These are phyloP conservation scores for Valencia hispanica DNA, from an alignment of 2,797 vertebrate genomes.

Conservation along the genomic window DNA sequence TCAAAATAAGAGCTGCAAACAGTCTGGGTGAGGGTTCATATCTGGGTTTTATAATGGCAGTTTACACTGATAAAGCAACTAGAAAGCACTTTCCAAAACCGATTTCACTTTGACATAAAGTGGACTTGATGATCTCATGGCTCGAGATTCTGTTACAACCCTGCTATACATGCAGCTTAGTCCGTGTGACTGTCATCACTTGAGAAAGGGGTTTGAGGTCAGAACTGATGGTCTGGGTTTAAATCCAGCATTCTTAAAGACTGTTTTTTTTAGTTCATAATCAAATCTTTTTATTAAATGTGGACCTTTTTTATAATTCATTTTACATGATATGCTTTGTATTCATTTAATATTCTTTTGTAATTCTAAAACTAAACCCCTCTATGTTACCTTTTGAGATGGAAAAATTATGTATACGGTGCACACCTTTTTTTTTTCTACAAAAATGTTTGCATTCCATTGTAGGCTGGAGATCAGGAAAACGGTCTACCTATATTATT, in stretches of 20 bases:
- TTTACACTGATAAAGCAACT: not conserved
- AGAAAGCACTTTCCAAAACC: not conserved
- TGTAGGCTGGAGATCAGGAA: not conserved
- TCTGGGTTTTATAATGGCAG: not conserved
- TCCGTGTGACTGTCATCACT: not conserved
- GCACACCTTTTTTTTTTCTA: not conserved
- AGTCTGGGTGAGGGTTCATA: not conserved
- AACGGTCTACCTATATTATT: not conserved
- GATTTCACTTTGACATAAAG: not conserved
- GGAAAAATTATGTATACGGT: not conserved
- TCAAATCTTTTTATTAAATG: not conserved
- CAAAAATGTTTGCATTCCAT: not conserved
- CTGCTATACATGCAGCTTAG: not conserved
- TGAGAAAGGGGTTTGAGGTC: not conserved
- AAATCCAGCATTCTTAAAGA: not conserved
- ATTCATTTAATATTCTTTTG: not conserved
- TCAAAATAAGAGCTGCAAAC: not conserved
- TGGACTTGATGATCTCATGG: not conserved
- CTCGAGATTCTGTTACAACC: not conserved
- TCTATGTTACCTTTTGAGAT: not conserved
- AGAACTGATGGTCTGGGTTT: not conserved
- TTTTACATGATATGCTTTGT: not conserved
- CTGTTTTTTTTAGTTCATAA: not conserved
- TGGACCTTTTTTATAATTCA: not conserved
- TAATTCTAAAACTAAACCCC: not conserved